These are phyloP conservation scores for Cottoperca gobio DNA, from an alignment of 2,797 vertebrate species.

Conservation along the genomic window DNA sequence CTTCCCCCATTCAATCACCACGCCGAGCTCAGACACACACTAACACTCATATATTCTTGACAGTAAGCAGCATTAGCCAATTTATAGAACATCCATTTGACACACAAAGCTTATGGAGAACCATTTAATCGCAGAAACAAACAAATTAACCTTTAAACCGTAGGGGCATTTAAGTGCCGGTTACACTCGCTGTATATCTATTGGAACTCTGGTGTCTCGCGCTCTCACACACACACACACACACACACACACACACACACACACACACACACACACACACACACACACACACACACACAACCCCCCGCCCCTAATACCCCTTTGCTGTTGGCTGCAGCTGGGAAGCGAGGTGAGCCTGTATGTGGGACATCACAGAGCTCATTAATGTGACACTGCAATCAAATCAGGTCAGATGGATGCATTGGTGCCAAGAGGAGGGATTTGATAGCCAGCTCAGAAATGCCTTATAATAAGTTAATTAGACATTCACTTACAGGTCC, in stretches of 20 bases:
- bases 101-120: constrained; percentile 68
- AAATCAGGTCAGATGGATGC: constrained; percentile 85
- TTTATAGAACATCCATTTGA: constrained; percentile 57
- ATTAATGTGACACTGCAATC: constrained; percentile 83
- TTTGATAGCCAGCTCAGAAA: constrained; percentile 80
- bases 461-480: constrained; percentile 84
- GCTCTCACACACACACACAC: constrained; percentile 44
- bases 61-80: constrained; percentile 50
- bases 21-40: neutral
- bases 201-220: constrained; percentile 43
- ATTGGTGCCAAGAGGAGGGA: constrained; percentile 76
- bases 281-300: too few relatives aligned
- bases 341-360: constrained; percentile 70
- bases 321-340: constrained; percentile 61
- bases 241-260: too few relatives aligned
- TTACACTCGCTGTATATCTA: constrained; percentile 52
- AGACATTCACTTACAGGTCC: constrained; percentile 81
- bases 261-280: too few relatives aligned
- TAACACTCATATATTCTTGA: constrained; percentile 18
- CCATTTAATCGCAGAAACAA: constrained; percentile 78
- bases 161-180: constrained; percentile 62
- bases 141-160: constrained; percentile 84
- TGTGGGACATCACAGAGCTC: constrained; percentile 82
- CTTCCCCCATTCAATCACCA: constrained; percentile 13
- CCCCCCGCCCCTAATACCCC: constrained; percentile 48